These are phyloP conservation scores for Melanerpes formicivorus DNA, from an alignment of 2,113 vertebrate genomes.

Conservation along the genomic window DNA sequence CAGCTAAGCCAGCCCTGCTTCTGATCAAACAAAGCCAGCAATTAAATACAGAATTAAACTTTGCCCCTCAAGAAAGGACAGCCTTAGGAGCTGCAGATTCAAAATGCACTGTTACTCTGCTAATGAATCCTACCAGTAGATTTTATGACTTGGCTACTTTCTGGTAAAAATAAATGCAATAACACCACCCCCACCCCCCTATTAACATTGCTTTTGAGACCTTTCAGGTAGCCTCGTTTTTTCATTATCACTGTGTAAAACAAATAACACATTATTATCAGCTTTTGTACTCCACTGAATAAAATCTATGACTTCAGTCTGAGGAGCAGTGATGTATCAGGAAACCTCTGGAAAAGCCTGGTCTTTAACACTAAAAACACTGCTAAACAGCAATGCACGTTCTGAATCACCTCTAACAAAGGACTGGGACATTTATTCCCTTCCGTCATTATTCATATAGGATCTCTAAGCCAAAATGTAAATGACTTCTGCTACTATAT, in stretches of 20 bases:
- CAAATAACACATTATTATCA: background rate
- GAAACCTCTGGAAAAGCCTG: constrained; percentile 10
- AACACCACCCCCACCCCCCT: background rate
- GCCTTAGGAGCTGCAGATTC: background rate
- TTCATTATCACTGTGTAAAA: background rate
- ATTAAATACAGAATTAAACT: background rate
- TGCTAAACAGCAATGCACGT: background rate
- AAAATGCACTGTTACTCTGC: background rate
- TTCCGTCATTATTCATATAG: constrained; percentile 59
- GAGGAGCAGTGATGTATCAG: constrained; percentile 9
- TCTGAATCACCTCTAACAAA: constrained; percentile 34
- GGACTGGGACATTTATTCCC: constrained; percentile 20
- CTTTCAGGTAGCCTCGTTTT: background rate
- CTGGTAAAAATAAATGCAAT: background rate
- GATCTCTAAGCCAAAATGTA: constrained; percentile 14
- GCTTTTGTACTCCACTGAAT: background rate
- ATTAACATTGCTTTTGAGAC: background rate
- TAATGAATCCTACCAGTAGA: background rate
- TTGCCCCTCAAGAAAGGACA: background rate
- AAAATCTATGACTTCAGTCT: constrained; percentile 37
- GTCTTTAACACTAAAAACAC: background rate
- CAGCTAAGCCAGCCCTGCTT: background rate
- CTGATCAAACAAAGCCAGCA: background rate
- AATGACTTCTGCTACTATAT: constrained; percentile 41
- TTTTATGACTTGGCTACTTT: background rate